Evolutionary conservation across 1,140 invertebrate genomes (phyloP).

Genomic region (Temnothorax longispinosus): DNA sequence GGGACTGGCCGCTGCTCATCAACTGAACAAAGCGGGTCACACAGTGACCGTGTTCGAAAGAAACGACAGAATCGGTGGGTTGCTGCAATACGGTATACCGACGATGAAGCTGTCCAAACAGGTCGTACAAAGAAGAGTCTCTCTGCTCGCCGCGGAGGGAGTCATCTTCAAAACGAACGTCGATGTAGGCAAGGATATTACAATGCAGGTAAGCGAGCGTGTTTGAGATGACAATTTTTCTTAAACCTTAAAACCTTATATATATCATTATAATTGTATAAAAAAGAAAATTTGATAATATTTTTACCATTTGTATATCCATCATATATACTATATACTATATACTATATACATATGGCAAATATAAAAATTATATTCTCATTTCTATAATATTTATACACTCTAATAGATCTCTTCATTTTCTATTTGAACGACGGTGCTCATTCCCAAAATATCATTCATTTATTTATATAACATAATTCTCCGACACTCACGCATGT

Average conservation of each 20-base stretch:
- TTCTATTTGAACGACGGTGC: too few relatives aligned
- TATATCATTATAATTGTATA: background rate
- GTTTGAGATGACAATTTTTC: background rate
- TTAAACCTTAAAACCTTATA: background rate
- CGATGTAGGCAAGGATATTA: constrained; percentile 96
- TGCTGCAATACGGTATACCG: constrained; percentile 99
- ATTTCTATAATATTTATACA: background rate
- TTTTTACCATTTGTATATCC: background rate
- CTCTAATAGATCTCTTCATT: background rate
- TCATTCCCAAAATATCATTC: background rate
- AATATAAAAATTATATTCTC: background rate
- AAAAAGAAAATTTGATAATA: background rate
- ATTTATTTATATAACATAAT: background rate
- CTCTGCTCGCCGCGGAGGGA: constrained; percentile 95
- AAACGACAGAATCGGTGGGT: constrained; percentile 97
- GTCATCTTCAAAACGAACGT: constrained; percentile 96
- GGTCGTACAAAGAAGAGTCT: constrained; percentile 95
- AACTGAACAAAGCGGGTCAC: constrained; percentile 97
- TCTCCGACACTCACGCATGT: background rate
- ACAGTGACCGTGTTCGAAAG: constrained; percentile 97
- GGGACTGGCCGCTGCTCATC: constrained; percentile 98
- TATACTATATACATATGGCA: background rate
- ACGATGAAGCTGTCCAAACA: constrained; percentile 98
- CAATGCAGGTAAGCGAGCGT: constrained; percentile 88
- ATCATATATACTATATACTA: background rate